A percentile compares a stretch with the other conserved stretches of the same genome.
Evolutionary conservation across 2,888 invertebrate species (phyloP).

Genomic region (Tuberolachnus salignus): DNA sequence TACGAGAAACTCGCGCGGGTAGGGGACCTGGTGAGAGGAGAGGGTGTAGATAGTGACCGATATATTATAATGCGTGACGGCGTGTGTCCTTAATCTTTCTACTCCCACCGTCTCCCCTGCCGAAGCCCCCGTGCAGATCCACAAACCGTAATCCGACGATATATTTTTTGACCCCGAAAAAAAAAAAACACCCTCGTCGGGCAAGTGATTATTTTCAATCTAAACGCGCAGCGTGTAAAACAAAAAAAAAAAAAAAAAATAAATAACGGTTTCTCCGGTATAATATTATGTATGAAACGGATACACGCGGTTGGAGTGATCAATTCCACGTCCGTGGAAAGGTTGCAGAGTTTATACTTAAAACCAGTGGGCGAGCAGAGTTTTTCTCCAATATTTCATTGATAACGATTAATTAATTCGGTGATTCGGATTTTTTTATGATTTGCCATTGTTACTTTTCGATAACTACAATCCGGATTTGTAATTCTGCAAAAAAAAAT

Average conservation of each 20-base stretch:
- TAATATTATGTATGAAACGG: slow-evolving; percentile 41
- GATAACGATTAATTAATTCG: no score
- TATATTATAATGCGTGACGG: slow-evolving; percentile 34
- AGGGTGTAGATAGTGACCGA: slow-evolving; percentile 9
- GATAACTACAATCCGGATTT: no score
- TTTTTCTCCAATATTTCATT: no score
- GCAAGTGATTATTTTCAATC: slow-evolving; percentile 42
- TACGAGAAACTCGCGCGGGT: no score
- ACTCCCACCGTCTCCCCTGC: not conserved
- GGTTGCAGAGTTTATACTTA: no score
- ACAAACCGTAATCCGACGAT: slow-evolving; percentile 34
- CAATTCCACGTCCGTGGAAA: slow-evolving; percentile 11
- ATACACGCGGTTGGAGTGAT: slow-evolving; percentile 41
- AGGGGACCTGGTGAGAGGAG: not conserved
- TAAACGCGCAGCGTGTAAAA: slow-evolving; percentile 14
- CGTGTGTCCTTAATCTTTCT: slow-evolving; percentile 44
- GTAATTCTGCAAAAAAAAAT: no score
- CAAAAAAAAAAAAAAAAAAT: slow-evolving; percentile 18
- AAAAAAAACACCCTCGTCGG: not conserved
- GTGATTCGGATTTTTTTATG: no score
- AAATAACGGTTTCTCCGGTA: not conserved
- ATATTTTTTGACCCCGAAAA: slow-evolving; percentile 3
- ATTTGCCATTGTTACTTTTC: no score
- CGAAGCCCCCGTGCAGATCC: not conserved
- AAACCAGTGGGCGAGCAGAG: no score